Evolutionary conservation across 92 coral and sea anemone genomes (phyloP), one percentile per base, ranked within the genome.

Genomic region (Phenganax subtilis): DNA sequence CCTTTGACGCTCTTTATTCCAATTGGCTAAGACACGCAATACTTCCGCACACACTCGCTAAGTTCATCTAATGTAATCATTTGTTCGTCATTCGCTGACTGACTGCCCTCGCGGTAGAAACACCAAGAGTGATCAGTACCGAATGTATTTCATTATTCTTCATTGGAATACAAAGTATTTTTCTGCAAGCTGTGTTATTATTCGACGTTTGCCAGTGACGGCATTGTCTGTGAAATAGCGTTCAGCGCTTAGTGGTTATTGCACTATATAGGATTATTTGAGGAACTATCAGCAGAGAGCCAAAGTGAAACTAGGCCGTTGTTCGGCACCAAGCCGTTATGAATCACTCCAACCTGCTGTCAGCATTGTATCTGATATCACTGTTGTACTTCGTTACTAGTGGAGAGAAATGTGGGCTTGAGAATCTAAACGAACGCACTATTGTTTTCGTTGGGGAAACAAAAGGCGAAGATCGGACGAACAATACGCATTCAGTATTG

Each of bases 401-500:
- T 52, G 74, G 61, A 17, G 72, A 79, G 3, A 16, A 9, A 28
- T 79, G 83, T 15, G 83, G 73, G 52, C 65, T 14, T 64, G 52
- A 62, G 63, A 56, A 79, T 47, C 72, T 79, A 3, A 79, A 79
- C 74, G 31, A 67, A 29, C 72, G 83, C 73, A 79, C 73, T 64
- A 64, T 65, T 53, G 83, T 64, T n/a, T 51, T 79, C 9, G 51
- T 31, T 51, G 83, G 83, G 6, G 69, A 79, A 11, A 53, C 63
- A 44, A 79, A 28, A 47, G 74, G 73, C 25, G 72, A 62, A 79
- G 52, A 44, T 59, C 61, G 51, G 3, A 64, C 57, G 51, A 63
- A 63, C 69, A 51, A 15, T 20, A 29, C 72, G 17, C 44, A 64
- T 64, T 60, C 56, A 7, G 11, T 79, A 25, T 47, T 79, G 9